A percentile compares a stretch with the other conserved stretches of the same genome.
Evolutionary conservation across 2,797 vertebrate species (phyloP).

Genomic region (Taeniopygia guttata): DNA sequence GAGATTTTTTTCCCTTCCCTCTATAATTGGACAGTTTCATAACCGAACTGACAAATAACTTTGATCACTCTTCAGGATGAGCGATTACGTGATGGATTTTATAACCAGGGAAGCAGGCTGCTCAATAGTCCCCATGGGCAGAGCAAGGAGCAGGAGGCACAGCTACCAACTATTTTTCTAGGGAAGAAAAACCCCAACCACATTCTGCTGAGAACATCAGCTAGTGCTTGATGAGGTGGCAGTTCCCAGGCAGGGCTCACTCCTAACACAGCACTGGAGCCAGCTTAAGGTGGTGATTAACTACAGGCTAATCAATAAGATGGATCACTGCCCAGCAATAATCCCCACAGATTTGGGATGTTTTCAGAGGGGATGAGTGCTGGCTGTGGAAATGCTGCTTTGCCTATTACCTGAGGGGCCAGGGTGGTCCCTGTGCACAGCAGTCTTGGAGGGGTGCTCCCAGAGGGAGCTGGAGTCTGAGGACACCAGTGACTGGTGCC

Average conservation of each 20-base stretch:
- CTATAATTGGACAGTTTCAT: constrained; percentile 62
- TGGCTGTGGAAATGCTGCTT: neutral
- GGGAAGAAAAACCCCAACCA: neutral
- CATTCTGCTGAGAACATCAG: neutral
- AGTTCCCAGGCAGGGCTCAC: neutral
- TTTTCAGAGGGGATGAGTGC: constrained; percentile 35
- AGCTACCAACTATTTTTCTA: neutral
- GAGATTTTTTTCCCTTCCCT: constrained; percentile 32
- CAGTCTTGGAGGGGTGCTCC: neutral
- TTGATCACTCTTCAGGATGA: constrained; percentile 54
- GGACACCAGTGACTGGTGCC: neutral
- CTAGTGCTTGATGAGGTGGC: neutral
- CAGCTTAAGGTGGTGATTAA: constrained; percentile 56
- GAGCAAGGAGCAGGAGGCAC: constrained; percentile 12
- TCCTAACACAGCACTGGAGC: neutral
- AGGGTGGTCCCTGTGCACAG: neutral
- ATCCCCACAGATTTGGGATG: constrained; percentile 34
- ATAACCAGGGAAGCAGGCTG: constrained; percentile 43
- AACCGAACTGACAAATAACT: constrained; percentile 66
- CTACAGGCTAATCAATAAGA: constrained; percentile 58
- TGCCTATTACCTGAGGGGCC: neutral
- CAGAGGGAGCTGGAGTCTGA: neutral
- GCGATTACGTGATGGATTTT: constrained; percentile 45
- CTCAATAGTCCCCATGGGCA: constrained; percentile 13
- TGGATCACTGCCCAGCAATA: constrained; percentile 59